Evolutionary conservation across 2,888 invertebrate species (phyloP).

Genomic region (Chymomyza amoena): DNA sequence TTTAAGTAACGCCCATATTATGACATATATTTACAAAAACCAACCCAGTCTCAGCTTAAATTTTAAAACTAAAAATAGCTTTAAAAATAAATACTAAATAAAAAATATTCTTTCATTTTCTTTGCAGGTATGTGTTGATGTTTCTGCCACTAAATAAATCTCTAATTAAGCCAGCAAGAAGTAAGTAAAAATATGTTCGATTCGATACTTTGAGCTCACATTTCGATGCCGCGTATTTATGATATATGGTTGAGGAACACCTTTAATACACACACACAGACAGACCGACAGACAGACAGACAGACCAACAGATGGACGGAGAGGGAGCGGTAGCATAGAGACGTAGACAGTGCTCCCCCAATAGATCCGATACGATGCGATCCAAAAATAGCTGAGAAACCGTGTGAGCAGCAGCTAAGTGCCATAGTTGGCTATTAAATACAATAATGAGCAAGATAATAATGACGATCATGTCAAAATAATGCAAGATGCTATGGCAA

Average conservation of each 20-base stretch:
- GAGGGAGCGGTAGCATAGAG: no score
- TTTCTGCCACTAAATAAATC: background rate
- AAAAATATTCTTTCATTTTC: background rate
- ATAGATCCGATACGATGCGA: no score
- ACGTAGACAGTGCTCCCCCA: no score
- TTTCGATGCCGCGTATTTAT: background rate
- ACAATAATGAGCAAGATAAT: conserved; percentile 24
- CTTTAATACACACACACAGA: background rate
- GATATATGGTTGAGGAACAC: conserved; percentile 7
- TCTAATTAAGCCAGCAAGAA: background rate
- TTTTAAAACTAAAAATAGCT: background rate
- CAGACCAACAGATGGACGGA: background rate
- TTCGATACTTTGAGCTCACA: background rate
- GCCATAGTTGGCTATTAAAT: background rate
- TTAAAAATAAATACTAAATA: background rate
- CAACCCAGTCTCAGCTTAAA: no score
- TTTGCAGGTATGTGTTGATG: conserved; percentile 40
- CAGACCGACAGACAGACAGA: background rate
- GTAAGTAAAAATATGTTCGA: background rate
- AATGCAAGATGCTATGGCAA: conserved; percentile 1
- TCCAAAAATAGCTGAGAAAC: conserved; percentile 31
- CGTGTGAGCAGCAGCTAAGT: conserved; percentile 32
- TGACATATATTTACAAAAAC: no score
- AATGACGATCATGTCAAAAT: conserved; percentile 35
- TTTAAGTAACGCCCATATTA: no score